Conservation (phyloP, 2,797 vertebrate genomes). For the Aquila chrysaetos region DNA sequence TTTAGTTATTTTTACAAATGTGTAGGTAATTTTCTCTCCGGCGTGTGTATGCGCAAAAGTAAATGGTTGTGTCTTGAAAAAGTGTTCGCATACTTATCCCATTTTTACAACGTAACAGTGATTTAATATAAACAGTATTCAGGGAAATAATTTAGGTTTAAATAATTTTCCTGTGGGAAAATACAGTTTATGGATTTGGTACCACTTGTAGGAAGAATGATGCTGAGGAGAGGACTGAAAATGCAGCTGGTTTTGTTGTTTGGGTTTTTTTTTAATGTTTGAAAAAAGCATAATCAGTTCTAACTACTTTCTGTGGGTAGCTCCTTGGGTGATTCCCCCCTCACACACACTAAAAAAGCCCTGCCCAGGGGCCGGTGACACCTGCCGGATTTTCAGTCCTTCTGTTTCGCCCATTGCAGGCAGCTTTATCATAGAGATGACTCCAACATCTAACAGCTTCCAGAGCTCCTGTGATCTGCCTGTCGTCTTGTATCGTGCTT, state of each 20-base stretch:
- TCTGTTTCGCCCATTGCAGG: neutral
- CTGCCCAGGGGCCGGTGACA: accelerated
- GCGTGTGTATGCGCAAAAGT: neutral
- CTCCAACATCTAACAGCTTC: neutral
- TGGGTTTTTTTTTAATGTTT: neutral
- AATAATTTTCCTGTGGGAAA: neutral
- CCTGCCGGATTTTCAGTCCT: neutral
- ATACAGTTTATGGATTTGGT: neutral
- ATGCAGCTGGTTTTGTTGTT: neutral
- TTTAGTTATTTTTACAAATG: neutral
- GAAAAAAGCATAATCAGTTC: neutral
- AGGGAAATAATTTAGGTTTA: neutral
- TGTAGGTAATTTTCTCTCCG: neutral
- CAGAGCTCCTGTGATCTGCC: neutral
- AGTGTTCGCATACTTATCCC: neutral
- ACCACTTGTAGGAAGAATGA: neutral
- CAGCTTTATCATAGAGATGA: neutral
- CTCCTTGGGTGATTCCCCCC: neutral
- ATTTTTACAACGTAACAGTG: neutral
- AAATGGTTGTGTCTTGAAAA: neutral
- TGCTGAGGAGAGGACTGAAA: neutral
- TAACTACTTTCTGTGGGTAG: neutral
- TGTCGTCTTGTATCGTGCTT: accelerated
- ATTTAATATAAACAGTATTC: neutral
- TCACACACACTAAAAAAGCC: neutral